A percentile compares a stretch with the other conserved stretches of the same genome.
phyloP scores from a whole-genome alignment of 2,888 invertebrate genomes.

The Phyto melanocephala region DNA sequence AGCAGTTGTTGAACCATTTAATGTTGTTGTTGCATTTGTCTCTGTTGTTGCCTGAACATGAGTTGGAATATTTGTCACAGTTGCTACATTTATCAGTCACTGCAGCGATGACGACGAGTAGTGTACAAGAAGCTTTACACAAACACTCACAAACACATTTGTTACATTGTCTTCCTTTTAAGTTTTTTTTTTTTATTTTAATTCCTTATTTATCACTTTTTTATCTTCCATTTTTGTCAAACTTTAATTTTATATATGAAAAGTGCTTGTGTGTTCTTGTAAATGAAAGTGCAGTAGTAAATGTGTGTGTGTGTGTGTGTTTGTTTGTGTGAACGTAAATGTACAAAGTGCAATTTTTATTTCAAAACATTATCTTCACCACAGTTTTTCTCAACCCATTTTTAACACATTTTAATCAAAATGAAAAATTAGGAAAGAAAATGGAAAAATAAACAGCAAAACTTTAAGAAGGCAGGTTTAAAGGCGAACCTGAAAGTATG shows the following conservation, averaged over 20 bases:
- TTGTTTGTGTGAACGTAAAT: no score
- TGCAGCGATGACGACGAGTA: background rate
- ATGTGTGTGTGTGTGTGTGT: background rate
- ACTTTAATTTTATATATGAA: conserved; percentile 22
- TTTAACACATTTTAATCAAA: conserved; percentile 11
- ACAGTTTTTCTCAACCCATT: background rate
- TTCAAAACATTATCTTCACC: conserved; percentile 32
- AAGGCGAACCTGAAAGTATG: background rate
- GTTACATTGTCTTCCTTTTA: background rate
- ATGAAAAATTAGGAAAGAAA: conserved; percentile 14
- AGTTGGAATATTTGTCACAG: conserved; percentile 24
- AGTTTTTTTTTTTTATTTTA: background rate
- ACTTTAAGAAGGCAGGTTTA: background rate
- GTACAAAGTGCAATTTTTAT: conserved; percentile 34
- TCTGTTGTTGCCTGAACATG: background rate
- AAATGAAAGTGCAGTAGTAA: background rate
- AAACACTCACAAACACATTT: conserved; percentile 16
- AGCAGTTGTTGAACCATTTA: no score
- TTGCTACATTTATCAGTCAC: conserved; percentile 42
- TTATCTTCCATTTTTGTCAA: background rate
- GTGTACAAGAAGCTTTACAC: background rate
- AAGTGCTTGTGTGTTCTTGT: background rate
- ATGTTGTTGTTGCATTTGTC: no score
- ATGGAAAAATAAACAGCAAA: background rate
- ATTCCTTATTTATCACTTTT: no score